Percentiles rank a stretch among this genome's conserved stretches.
phyloP scores from a whole-genome alignment of 2,113 vertebrate genomes.

The Thalassarche chlororhynchos region DNA sequence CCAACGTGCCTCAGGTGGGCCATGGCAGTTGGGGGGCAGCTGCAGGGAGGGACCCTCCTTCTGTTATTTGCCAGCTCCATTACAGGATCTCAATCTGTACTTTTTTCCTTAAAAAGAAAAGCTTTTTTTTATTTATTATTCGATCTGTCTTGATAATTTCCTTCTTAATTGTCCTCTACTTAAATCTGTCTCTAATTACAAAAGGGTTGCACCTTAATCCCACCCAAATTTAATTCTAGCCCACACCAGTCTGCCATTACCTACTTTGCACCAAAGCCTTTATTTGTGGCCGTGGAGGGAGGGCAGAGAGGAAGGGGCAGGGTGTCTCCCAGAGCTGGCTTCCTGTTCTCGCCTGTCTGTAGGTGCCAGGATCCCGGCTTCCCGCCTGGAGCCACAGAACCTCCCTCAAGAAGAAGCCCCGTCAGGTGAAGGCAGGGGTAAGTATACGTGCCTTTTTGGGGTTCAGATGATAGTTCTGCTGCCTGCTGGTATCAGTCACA shows the following conservation, averaged over 20 bases:
- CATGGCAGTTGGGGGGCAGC: not conserved
- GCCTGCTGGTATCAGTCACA: rapidly evolving
- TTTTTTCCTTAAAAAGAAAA: not conserved
- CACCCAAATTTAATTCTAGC: not conserved
- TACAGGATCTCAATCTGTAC: not conserved
- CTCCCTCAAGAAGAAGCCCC: rapidly evolving
- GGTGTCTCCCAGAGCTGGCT: rapidly evolving
- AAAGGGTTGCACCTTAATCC: not conserved
- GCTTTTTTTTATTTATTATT: not conserved
- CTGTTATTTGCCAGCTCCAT: rapidly evolving
- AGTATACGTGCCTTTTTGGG: rapidly evolving
- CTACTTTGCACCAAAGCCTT: not conserved
- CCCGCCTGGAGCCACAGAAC: rapidly evolving
- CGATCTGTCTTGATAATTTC: not conserved
- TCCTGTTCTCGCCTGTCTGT: rapidly evolving
- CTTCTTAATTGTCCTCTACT: not conserved
- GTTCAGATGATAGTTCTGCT: rapidly evolving
- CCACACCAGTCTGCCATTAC: rapidly evolving
- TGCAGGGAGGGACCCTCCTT: rapidly evolving
- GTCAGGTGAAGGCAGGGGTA: rapidly evolving
- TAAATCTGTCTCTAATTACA: not conserved
- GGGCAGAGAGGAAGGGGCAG: rapidly evolving
- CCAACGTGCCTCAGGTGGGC: rapidly evolving
- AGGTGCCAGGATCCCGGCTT: rapidly evolving
- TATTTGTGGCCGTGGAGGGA: rapidly evolving